phyloP scores from a whole-genome alignment of 2,888 invertebrate genomes.

The Xestia c-nigrum region DNA sequence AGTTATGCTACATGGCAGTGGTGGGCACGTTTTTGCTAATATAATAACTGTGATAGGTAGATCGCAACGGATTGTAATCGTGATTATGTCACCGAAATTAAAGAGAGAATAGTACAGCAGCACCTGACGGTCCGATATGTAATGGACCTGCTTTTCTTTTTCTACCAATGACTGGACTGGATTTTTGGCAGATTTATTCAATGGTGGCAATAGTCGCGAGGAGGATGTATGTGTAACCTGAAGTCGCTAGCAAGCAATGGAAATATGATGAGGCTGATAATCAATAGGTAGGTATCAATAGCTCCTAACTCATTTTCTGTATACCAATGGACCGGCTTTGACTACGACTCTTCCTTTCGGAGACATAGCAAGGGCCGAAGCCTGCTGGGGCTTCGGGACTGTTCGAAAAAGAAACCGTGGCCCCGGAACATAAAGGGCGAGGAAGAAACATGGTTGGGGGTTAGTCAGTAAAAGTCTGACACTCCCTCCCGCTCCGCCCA shows the following conservation, averaged over 20 bases:
- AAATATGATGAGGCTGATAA: not conserved
- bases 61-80: constrained; percentile 22
- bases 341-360: not conserved
- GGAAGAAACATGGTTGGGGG: too few species aligned
- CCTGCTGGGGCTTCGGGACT: too few species aligned
- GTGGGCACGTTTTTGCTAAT: constrained; percentile 31
- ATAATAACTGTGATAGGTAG: constrained; percentile 1
- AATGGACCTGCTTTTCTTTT: not conserved
- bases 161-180: not conserved
- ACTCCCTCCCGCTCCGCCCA: too few species aligned
- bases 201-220: not conserved
- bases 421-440: too few species aligned
- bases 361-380: too few species aligned
- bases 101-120: not conserved
- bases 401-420: too few species aligned
- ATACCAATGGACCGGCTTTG: not conserved
- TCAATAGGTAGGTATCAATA: not conserved
- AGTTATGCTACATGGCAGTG: constrained; percentile 14
- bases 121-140: not conserved
- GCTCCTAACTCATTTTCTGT: not conserved
- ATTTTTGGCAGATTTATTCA: too few species aligned
- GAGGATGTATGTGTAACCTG: not conserved
- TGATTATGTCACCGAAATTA: constrained; percentile 1
- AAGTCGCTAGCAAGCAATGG: not conserved
- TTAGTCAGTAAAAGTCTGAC: too few species aligned